Evolutionary conservation across 2,888 invertebrate genomes (phyloP).

Genomic region (Busseola fusca): DNA sequence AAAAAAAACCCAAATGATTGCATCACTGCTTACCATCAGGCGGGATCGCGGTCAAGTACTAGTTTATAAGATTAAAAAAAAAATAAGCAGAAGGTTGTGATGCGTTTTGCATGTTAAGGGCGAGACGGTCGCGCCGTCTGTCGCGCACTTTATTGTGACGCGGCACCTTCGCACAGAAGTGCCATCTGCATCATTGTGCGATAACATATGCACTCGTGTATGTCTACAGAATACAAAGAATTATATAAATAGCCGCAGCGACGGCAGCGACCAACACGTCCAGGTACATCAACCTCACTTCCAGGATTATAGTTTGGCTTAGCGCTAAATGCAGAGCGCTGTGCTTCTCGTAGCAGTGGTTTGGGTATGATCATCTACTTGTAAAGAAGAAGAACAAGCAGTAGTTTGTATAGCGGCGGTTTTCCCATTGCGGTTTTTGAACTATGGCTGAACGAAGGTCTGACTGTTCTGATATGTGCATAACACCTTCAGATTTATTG

Average conservation of each 20-base stretch:
- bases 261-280: background rate
- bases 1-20: no score
- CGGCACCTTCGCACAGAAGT: conserved; percentile 35
- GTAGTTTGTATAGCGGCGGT: background rate
- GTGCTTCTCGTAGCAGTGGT: background rate
- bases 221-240: background rate
- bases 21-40: no score
- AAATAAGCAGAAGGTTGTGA: conserved; percentile 47
- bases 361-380: background rate
- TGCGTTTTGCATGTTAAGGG: conserved; percentile 59
- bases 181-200: conserved; percentile 10
- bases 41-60: no score
- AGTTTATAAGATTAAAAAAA: no score
- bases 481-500: background rate
- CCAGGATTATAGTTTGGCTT: background rate
- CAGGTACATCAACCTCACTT: background rate
- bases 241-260: background rate
- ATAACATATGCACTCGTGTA: background rate
- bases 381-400: background rate
- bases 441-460: background rate
- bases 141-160: conserved; percentile 35
- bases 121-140: conserved; percentile 36
- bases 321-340: no score
- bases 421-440: background rate
- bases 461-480: background rate